These are phyloP conservation scores for Mythimna pallens DNA, from an alignment of 2,888 invertebrate genomes.

Conservation along the genomic window DNA sequence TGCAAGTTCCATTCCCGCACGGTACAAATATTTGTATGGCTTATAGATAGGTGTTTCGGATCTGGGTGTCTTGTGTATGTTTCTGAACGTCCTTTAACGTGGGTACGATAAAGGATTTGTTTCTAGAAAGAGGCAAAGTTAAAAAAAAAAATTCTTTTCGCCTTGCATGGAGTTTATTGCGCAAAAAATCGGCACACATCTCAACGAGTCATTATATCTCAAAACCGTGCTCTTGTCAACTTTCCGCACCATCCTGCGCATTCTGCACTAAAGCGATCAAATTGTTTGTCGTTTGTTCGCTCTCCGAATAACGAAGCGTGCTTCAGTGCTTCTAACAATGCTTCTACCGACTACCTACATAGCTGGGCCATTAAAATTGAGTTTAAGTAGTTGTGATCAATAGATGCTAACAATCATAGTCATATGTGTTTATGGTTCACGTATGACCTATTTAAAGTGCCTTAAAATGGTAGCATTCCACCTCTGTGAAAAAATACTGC, in stretches of 20 bases:
- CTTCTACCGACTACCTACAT: constrained; percentile 18
- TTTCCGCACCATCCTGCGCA: constrained; percentile 25
- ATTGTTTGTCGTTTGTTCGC: constrained; percentile 55
- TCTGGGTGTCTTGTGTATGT: no score
- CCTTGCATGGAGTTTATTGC: not conserved
- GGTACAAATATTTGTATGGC: no score
- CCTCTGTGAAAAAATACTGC: not conserved
- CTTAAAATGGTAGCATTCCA: not conserved
- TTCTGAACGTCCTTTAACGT: no score
- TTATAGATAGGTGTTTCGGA: no score
- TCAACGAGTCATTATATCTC: constrained; percentile 28
- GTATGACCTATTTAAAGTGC: not conserved
- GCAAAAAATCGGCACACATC: not conserved
- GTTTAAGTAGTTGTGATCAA: constrained; percentile 10
- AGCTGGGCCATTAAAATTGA: constrained; percentile 36
- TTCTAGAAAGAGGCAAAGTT: no score
- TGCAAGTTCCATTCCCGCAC: no score
- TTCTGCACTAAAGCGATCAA: constrained; percentile 45
- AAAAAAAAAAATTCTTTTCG: no score
- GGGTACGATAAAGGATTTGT: no score
- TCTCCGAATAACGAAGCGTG: constrained; percentile 59
- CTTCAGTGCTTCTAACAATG: constrained; percentile 53
- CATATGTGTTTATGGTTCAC: no score
- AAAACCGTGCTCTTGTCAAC: constrained; percentile 26
- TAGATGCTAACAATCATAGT: not conserved